Conservation (phyloP, 2,797 vertebrate genomes). For the Mareca penelope region DNA sequence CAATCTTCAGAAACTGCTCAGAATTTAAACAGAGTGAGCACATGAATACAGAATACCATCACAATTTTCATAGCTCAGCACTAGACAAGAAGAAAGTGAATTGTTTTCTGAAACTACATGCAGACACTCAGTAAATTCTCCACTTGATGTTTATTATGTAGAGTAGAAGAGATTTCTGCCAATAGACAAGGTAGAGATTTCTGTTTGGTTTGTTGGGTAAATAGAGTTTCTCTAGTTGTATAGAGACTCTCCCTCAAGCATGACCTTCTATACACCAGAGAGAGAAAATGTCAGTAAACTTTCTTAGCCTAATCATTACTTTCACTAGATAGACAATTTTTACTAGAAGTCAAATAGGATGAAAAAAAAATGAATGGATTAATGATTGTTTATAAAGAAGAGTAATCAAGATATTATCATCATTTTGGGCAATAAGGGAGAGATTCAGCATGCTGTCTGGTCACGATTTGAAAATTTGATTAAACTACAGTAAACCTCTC, state of each 20-base stretch:
- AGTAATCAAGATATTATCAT: neutral
- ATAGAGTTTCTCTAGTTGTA: neutral
- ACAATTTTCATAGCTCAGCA: neutral
- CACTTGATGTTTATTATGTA: neutral
- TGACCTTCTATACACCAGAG: neutral
- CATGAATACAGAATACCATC: neutral
- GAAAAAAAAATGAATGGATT: neutral
- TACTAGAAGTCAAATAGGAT: neutral
- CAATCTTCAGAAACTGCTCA: neutral
- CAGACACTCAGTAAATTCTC: neutral
- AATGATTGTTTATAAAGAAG: neutral
- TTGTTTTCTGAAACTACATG: neutral
- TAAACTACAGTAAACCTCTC: neutral
- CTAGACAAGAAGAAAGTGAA: neutral
- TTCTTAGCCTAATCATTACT: neutral
- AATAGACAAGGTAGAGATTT: neutral
- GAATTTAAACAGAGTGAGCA: neutral
- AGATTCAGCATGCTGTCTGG: neutral
- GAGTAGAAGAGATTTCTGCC: neutral
- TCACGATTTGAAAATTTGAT: neutral
- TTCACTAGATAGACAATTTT: neutral
- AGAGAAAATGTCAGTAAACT: neutral
- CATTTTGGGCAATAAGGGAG: neutral
- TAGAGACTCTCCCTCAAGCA: neutral
- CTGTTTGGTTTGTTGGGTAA: neutral